These are phyloP conservation scores for Gila robusta DNA, from an alignment of 2,797 vertebrate genomes.

Conservation along the genomic window DNA sequence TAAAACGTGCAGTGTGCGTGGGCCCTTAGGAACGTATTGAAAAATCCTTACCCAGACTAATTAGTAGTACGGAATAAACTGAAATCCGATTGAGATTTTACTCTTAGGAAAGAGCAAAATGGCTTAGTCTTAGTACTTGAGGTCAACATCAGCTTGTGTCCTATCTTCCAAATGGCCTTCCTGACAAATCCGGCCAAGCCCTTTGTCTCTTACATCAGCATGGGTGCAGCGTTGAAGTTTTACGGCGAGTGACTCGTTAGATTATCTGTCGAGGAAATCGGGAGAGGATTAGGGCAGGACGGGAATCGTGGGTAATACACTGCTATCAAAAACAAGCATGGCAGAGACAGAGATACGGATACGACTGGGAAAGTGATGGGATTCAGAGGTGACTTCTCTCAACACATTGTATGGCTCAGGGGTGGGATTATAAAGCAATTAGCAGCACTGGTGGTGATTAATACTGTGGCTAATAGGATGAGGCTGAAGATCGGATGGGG, in stretches of 20 bases:
- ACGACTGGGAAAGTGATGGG: background rate
- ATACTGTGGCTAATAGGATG: slow-evolving; percentile 72
- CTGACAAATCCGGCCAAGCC: slow-evolving; percentile 35
- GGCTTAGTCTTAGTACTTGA: slow-evolving; percentile 20
- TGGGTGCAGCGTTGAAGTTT: slow-evolving; percentile 11
- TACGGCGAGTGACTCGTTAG: slow-evolving; percentile 37
- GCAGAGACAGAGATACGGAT: background rate
- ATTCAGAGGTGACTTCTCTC: slow-evolving; percentile 31
- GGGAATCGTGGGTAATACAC: slow-evolving; percentile 68
- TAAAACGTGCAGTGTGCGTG: background rate
- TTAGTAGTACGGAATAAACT: background rate
- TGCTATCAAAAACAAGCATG: slow-evolving; percentile 42
- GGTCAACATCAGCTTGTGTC: slow-evolving; percentile 24
- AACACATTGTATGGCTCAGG: slow-evolving; percentile 31
- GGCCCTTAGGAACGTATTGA: background rate
- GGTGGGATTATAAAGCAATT: slow-evolving; percentile 64
- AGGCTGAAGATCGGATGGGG: slow-evolving; percentile 62
- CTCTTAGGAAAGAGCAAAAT: background rate
- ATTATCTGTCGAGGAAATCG: slow-evolving; percentile 69
- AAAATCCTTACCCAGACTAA: slow-evolving; percentile 16
- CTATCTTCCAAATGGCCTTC: slow-evolving; percentile 17
- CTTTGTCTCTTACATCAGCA: slow-evolving; percentile 26
- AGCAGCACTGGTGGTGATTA: slow-evolving; percentile 72
- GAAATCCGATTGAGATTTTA: slow-evolving; percentile 1
- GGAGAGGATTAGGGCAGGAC: slow-evolving; percentile 70